Base-by-base conservation (phyloP, 2,888 invertebrate genomes). In the Meloe dianella region DNA sequence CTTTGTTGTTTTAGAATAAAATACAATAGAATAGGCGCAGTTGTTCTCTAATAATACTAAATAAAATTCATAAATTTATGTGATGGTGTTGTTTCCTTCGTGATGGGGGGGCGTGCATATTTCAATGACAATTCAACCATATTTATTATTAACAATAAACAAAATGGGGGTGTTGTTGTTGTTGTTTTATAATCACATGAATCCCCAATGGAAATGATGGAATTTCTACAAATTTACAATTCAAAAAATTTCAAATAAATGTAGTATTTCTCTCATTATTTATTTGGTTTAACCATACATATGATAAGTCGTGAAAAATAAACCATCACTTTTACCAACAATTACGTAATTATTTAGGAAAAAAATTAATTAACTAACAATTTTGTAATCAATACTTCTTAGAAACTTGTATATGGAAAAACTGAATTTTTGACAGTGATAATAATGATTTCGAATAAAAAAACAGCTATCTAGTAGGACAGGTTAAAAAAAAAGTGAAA, bases 11-110 rank as follows among this genome's bases (percentile, higher is more conserved):
- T 17, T 10, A 17, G 10, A 41, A 17, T 41, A 70, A 74, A 66
- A 74, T 66, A 76, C 74, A 76, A 76, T 76, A 63, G 72, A 54
- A 70, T 24, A 75, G 76, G 76, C 74, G 76, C 71, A 71, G 73
- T 71, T 67, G 59, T 59, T 64, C 57, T 63, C 6, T 41, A 17
- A 41, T n/a, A 41, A 41, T 59, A 22, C 29, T 56, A 61, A 32
- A n/a, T 60, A 58, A 38, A 63, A 60, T 24, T 54, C 14, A 63
- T 66, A 65, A 68, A 67, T 63, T 63, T 61, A 73, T 68, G 71
- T 70, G 68, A 73, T 70, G 69, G 67, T 72, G 73, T 73, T 68
- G 72, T 72, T 72, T 73, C n/a, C n/a, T n/a, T 74, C 72, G 72
- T 71, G 72, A 73, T 64, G 72, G 68, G 72, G 68, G 72, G 73